Evolutionary conservation across 2,113 vertebrate species (phyloP).

Genomic region (Vanacampus margaritifer): DNA sequence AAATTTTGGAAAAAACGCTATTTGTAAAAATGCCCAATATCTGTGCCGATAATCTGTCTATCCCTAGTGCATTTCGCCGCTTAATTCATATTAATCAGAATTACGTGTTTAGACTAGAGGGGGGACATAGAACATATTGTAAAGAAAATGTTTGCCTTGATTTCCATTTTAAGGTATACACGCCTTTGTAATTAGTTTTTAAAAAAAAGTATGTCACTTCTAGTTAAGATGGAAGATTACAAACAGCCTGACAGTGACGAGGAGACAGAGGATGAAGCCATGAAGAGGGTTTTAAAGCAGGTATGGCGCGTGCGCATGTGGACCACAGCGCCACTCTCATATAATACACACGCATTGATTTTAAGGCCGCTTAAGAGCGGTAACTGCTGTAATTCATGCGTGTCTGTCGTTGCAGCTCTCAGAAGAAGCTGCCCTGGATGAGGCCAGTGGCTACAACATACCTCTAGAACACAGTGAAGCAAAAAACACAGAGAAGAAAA

Average conservation of each 20-base stretch:
- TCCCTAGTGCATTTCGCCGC: no score
- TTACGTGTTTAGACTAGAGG: no score
- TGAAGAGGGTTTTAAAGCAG: constrained; percentile 84
- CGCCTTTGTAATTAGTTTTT: no score
- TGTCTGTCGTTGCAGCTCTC: constrained; percentile 75
- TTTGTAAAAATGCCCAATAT: no score
- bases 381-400: neutral
- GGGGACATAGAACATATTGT: no score
- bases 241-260: constrained; percentile 86
- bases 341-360: neutral
- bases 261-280: constrained; percentile 85
- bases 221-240: constrained; percentile 82
- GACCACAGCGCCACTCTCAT: neutral
- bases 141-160: no score
- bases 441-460: constrained; percentile 92
- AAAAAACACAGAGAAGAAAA: constrained; percentile 57
- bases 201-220: constrained; percentile 15
- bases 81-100: no score
- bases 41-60: no score
- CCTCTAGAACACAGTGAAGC: constrained; percentile 72
- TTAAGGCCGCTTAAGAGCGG: constrained; percentile 35
- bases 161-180: no score
- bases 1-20: no score
- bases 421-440: constrained; percentile 86
- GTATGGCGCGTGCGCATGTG: constrained; percentile 47